Evolutionary conservation across 1,140 invertebrate species (phyloP).

Genomic region (Oscheius sp.): DNA sequence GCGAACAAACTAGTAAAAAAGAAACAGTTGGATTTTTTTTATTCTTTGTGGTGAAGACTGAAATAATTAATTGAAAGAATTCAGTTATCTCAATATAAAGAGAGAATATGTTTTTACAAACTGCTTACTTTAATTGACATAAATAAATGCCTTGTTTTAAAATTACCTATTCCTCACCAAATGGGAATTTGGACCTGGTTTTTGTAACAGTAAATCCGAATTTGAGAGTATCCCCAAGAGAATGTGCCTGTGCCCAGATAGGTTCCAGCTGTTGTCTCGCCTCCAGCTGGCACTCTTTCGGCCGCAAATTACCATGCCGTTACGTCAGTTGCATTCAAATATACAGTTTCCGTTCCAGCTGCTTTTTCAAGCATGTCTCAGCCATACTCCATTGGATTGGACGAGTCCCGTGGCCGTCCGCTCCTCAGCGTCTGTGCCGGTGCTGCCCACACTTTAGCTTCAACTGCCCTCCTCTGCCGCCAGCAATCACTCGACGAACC

Average conservation of each 20-base stretch:
- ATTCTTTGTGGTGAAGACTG: too few species aligned
- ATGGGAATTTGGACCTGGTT: too few species aligned
- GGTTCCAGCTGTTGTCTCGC: background rate
- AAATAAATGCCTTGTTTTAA: too few species aligned
- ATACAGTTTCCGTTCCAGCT: conserved; percentile 10
- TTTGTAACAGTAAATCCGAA: background rate
- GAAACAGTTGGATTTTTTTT: too few species aligned
- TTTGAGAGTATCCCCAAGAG: background rate
- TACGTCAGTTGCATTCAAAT: background rate
- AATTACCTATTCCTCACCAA: too few species aligned
- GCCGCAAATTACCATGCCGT: background rate
- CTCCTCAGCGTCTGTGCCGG: conserved; percentile 34
- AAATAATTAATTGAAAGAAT: too few species aligned
- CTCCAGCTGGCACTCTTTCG: too few species aligned
- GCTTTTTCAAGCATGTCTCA: conserved; percentile 36
- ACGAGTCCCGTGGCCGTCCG: conserved; percentile 27
- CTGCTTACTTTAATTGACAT: too few species aligned
- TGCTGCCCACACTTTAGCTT: conserved; percentile 34
- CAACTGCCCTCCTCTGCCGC: conserved; percentile 33
- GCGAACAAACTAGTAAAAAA: too few species aligned
- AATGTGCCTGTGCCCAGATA: background rate
- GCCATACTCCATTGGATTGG: conserved; percentile 31
- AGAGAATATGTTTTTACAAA: too few species aligned
- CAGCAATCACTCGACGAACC: conserved; percentile 36
- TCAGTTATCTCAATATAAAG: too few species aligned